Evolutionary conservation across 2,113 vertebrate genomes (phyloP).

Genomic region (Ochotona princeps): DNA sequence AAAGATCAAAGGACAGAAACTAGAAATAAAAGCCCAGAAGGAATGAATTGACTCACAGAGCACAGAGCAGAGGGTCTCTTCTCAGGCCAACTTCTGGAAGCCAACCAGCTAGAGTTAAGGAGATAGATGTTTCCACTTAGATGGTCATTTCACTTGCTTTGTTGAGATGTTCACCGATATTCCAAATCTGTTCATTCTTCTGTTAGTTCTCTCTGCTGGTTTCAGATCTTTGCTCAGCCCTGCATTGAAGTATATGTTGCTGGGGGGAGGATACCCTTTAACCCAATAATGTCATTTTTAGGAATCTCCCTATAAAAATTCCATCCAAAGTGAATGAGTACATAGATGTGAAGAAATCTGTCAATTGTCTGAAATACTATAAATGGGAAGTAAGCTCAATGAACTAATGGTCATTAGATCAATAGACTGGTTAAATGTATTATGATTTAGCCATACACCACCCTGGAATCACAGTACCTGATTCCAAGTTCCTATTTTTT

Average conservation of each 20-base stretch:
- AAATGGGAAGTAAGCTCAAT: slow-evolving; percentile 15
- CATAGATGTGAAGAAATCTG: background rate
- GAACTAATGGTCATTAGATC: background rate
- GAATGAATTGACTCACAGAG: slow-evolving; percentile 27
- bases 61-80: background rate
- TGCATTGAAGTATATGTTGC: background rate
- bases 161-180: slow-evolving; percentile 8
- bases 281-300: background rate
- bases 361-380: background rate
- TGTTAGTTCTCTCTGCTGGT: background rate
- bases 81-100: background rate
- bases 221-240: slow-evolving; percentile 2
- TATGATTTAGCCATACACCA: background rate
- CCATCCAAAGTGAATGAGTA: slow-evolving; percentile 13
- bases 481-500: background rate
- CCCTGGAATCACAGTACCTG: background rate
- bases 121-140: background rate
- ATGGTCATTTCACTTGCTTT: background rate
- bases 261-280: background rate
- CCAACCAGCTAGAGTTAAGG: background rate
- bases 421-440: background rate
- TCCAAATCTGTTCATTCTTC: background rate
- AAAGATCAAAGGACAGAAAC: slow-evolving; percentile 20
- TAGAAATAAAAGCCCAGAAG: slow-evolving; percentile 35
- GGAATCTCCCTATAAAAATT: slow-evolving; percentile 29